A percentile compares a stretch with the other conserved stretches of the same genome.
phyloP scores from a whole-genome alignment of 2,888 invertebrate species.

The Nebria brevicollis region DNA sequence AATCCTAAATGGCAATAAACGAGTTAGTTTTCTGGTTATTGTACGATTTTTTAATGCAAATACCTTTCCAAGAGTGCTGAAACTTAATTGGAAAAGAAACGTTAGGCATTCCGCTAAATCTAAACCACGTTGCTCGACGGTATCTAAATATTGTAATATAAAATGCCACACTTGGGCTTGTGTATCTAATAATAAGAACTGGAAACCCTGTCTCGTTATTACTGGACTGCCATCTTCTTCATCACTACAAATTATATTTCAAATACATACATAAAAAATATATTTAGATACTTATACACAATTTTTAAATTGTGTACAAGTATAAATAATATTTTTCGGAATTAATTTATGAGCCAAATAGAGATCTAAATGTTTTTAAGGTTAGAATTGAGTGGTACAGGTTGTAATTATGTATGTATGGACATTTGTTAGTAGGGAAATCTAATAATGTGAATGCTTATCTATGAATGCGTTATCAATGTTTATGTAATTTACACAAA shows the following conservation, averaged over 20 bases:
- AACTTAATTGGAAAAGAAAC: slow-evolving; percentile 96
- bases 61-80: slow-evolving; percentile 91
- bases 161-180: slow-evolving; percentile 98
- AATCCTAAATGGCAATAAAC: slow-evolving; percentile 73
- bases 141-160: slow-evolving; percentile 93
- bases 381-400: no score
- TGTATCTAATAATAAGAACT: slow-evolving; percentile 93
- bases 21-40: background rate
- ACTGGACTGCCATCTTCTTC: slow-evolving; percentile 84
- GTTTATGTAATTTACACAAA: no score
- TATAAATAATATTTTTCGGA: no score
- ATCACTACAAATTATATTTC: slow-evolving; percentile 66
- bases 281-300: background rate
- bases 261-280: background rate
- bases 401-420: slow-evolving; percentile 6
- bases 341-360: no score
- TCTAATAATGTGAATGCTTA: no score
- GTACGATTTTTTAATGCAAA: slow-evolving; percentile 18
- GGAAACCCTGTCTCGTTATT: slow-evolving; percentile 96
- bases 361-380: no score
- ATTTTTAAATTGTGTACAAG: no score
- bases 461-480: no score
- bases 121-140: slow-evolving; percentile 86
- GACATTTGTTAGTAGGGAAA: background rate
- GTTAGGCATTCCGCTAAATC: slow-evolving; percentile 92